Conservation (phyloP, 2,797 vertebrate genomes). For the Acrossocheilus wenchowensis region DNA sequence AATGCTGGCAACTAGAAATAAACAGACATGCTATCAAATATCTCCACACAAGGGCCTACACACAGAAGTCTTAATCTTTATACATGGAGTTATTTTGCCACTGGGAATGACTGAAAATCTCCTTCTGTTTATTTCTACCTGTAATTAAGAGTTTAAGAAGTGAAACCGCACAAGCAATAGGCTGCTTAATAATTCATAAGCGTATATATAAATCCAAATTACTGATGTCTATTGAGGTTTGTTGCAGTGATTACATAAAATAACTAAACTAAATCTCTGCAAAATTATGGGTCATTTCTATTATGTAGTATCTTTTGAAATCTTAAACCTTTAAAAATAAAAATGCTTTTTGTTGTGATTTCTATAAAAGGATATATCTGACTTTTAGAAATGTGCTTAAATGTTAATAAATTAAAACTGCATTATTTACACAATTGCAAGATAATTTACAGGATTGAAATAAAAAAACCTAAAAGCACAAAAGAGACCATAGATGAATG, state of each 20-base stretch:
- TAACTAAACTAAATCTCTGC: background rate
- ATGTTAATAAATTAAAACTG: background rate
- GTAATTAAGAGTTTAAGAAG: slow-evolving; percentile 30
- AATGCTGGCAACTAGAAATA: slow-evolving; percentile 57
- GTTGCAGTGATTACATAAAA: background rate
- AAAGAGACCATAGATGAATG: background rate
- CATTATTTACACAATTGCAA: background rate
- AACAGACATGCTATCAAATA: slow-evolving; percentile 61
- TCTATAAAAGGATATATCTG: background rate
- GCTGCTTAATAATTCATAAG: background rate
- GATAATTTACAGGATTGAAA: background rate
- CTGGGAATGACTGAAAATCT: slow-evolving; percentile 53
- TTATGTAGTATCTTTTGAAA: background rate
- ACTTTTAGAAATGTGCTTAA: background rate
- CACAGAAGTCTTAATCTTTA: slow-evolving; percentile 61
- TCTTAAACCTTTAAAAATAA: background rate
- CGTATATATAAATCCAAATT: background rate
- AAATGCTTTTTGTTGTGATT: background rate
- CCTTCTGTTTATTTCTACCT: slow-evolving; percentile 37
- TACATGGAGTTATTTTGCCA: slow-evolving; percentile 59
- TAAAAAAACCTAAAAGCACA: background rate
- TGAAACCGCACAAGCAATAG: background rate
- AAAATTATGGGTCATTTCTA: background rate
- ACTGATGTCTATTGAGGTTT: background rate
- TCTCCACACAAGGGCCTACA: slow-evolving; percentile 53